These are phyloP conservation scores for Phyllotis vaccarum DNA, from an alignment of 2,797 vertebrate genomes.

Conservation along the genomic window DNA sequence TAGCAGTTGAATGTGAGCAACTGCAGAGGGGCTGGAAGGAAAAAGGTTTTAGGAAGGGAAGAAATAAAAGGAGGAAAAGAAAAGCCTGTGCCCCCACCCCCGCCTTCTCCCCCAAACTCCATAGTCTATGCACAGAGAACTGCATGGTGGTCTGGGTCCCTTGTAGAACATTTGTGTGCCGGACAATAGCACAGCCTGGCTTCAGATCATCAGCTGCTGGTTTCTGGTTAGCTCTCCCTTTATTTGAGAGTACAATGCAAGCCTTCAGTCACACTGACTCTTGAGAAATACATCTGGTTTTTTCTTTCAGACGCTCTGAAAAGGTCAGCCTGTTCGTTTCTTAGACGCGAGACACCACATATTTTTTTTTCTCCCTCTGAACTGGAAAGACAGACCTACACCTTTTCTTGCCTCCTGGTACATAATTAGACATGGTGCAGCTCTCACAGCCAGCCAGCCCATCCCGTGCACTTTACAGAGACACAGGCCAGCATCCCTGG, in stretches of 20 bases:
- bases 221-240: constrained; percentile 92
- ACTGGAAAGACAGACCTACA: constrained; percentile 90
- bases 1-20: constrained; percentile 84
- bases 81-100: constrained; percentile 65
- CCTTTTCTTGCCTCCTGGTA: constrained; percentile 89
- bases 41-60: constrained; percentile 78
- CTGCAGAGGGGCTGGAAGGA: constrained; percentile 84
- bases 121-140: constrained; percentile 86
- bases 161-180: constrained; percentile 90
- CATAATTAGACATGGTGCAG: constrained; percentile 88
- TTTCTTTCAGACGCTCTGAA: constrained; percentile 91
- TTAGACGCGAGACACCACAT: constrained; percentile 89
- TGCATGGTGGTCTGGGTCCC: constrained; percentile 91
- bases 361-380: constrained; percentile 84
- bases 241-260: constrained; percentile 90
- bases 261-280: constrained; percentile 92
- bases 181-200: constrained; percentile 91
- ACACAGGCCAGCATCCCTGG: constrained; percentile 77
- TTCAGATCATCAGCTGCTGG: constrained; percentile 92
- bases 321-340: constrained; percentile 93
- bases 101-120: constrained; percentile 48
- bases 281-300: constrained; percentile 93
- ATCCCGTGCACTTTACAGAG: constrained; percentile 84
- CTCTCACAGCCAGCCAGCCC: constrained; percentile 87
- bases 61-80: constrained; percentile 80